Base-by-base conservation (phyloP, 1,140 invertebrate species). In the Drosophila pseudoobscura region DNA sequence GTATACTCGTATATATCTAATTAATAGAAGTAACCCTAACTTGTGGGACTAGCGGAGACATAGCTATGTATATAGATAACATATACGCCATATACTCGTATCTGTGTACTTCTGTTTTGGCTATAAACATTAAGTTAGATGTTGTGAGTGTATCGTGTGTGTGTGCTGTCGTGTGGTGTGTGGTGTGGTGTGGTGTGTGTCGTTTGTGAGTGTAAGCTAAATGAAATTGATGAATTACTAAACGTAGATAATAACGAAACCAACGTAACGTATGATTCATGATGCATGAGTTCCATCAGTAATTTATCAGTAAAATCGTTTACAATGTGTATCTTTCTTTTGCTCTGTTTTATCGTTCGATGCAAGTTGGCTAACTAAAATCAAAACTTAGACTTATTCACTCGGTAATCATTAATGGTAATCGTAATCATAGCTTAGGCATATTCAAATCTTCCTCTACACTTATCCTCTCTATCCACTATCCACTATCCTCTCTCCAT, bases 371-470 rank as follows among this genome's bases (percentile, higher is more conserved):
- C 68, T 73, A 62, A 69, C 66, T 73, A 66, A 51, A 77, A 72
- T 62, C 65, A 66, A 77, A 66, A 58, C 47, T 83, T 88, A 78
- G 41, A 88, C 53, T 39, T 74, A 75, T 75, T 75, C 71, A 75
- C 71, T 75, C 71, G 47, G 46, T 51, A 45, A 53, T 55, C 59
- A 44, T 61, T 80, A 78, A 75, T 70, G 22, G 45, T 75, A 79
- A 75, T 75, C 71, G 54, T 83, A 79, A 80, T 69, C 53, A 64
- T 87, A 88, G 64, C 70, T 64, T 87, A 68, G 68, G 61, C 74
- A 70, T 85, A 80, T 76, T 43, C 35, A 64, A 72, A 44, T 63
- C 52, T 73, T 41, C 31, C 53, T 55, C 44, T 56, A 20, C 46
- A 49, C 46, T 59, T 43, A 31, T 57, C 44, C 31, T 72, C 50